Base-by-base conservation (phyloP, 2,113 vertebrate genomes). In the Geococcyx californianus region DNA sequence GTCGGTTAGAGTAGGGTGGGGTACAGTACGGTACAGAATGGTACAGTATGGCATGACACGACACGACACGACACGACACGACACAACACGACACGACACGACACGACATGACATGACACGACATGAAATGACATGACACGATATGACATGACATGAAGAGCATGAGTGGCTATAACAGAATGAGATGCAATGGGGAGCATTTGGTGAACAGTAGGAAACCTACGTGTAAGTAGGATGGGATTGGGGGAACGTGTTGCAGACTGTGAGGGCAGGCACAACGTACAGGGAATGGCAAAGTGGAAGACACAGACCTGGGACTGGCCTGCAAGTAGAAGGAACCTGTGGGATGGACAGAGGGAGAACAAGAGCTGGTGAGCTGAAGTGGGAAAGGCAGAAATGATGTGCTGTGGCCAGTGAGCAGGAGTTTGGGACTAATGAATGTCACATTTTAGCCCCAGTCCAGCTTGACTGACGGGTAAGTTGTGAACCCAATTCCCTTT, bases 201-300 rank as follows among this genome's bases (percentile, higher is more conserved):
- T 4, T 49, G 13, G 11, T 49, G 58, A 75, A 8, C 4, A 69
- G 40, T 33, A 72, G 49, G 60, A 82, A 87, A 14, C 25, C 21
- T 52, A 0, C 0, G 0, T 28, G 9, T 15, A 52, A 31, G 24
- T 14, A 58, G 28, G 3, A 3, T 44, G 74, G 34, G n/a, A 63
- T 66, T 42, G 85, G 58, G 51, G 33, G 70, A 87, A 13, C 4
- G 2, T 26, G 40, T 8, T 34, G 66, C 49, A 24, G 56, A 58
- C 7, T 42, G 28, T 34, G 56, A 67, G 47, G 44, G 33, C 44
- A 82, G 54, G 31, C 14, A 59, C 38, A 40, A 11, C 4, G 10
- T 21, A 8, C n/a, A 42, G 23, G 14, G 49, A 78, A 64, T 13
- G 31, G 12, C 69, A 42, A 38, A 25, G 62, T 16, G 31, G 29